Base-by-base conservation (phyloP, 1,140 invertebrate genomes). In the Zaprionus lachaisei region DNA sequence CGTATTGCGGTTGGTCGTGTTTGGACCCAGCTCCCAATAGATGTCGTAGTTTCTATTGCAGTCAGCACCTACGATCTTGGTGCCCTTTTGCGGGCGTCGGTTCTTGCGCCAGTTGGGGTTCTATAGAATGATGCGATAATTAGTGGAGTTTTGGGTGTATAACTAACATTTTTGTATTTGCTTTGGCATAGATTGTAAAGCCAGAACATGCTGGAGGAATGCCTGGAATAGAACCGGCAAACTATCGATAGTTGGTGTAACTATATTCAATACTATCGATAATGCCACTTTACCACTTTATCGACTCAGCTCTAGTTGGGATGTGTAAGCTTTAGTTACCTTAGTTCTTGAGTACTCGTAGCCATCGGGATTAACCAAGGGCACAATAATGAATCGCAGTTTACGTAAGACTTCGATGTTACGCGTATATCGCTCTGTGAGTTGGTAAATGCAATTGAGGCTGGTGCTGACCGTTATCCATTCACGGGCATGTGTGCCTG, bases 31-130 rank as follows among this genome's bases (percentile, higher is more conserved):
- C 3, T 93, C 94, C 96, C 95, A 96, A 77, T 95, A 94, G 74
- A 94, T 94, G 41, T 94, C 95, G 78, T 95, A 96, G 77, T 96
- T 96, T 1, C 96, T 91, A 83, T 96, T 96, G 1, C 94, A 94
- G 75, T 96, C 96, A 0, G 94, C 94, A 7, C 95, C 96, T 12
- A 79, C 83, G 54, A 95, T 95, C 93, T 95, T 67, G 76, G 82
- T 26, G 67, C 55, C 51, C 20, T 78, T 81, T n/a, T 79, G 78
- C 0, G 84, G 81, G 1, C 91, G 78, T 2, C 94, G 92, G 54
- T 94, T 94, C 71, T 94, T 95, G 17, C 95, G 90, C 94, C 94
- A 95, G 5, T 94, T 84, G 26, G 93, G 92, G 79, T 94, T 92
- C 77, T 93, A 4, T 17, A 12, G 31, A 38, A 72, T 3, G 11